Conservation (phyloP, 2,113 vertebrate species). For the Dissostichus mawsoni region DNA sequence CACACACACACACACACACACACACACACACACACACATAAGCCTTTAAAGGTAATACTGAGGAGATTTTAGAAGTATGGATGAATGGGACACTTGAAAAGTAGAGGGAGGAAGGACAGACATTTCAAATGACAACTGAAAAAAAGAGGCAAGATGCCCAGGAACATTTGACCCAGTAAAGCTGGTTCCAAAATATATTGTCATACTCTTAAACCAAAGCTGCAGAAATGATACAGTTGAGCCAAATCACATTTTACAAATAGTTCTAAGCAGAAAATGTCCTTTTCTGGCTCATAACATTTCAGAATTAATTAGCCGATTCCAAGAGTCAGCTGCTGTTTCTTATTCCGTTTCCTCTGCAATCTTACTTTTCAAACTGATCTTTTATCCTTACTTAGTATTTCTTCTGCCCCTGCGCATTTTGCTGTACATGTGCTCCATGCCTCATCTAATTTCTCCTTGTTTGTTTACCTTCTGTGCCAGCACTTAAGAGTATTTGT, state of each 20-base stretch:
- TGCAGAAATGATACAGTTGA: constrained; percentile 24
- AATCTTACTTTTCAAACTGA: neutral
- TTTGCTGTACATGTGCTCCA: neutral
- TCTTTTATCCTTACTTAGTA: neutral
- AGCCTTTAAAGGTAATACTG: constrained; percentile 70
- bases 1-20: no score
- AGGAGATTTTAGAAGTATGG: constrained; percentile 51
- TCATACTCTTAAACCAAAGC: neutral
- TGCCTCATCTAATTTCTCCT: neutral
- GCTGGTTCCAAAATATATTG: neutral
- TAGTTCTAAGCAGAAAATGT: neutral
- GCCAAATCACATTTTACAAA: constrained; percentile 24
- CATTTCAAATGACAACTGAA: constrained; percentile 26
- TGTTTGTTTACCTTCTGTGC: constrained; percentile 22
- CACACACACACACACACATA: constrained; percentile 3
- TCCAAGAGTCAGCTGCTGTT: neutral
- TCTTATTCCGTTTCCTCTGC: neutral
- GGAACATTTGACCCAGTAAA: constrained; percentile 27
- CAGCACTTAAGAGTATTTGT: neutral
- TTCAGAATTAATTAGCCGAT: constrained; percentile 25
- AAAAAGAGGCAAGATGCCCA: constrained; percentile 16
- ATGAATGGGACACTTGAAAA: constrained; percentile 50
- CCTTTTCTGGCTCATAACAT: constrained; percentile 3
- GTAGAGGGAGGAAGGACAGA: neutral
- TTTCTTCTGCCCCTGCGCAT: neutral